Evolutionary conservation across 2,888 invertebrate genomes (phyloP), one percentile per base, ranked within the genome.

Genomic region (Chloromyia formosa): DNA sequence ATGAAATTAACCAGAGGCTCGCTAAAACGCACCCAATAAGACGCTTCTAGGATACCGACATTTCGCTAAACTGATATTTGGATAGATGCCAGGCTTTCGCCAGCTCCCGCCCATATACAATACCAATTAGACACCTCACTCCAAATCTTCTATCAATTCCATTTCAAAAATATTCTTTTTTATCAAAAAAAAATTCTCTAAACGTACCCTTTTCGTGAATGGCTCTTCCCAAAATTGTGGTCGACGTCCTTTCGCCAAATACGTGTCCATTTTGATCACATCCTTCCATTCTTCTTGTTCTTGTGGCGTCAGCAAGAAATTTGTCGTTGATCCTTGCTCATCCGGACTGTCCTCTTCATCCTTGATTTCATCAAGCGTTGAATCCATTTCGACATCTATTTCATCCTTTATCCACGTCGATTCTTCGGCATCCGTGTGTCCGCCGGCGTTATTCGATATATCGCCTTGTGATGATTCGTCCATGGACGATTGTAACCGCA

Each of bases 191-290:
- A n/a, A n/a, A 49, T 2, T n/a, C 3, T 49, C 49, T 49, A 3
- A 49, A 49, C 12, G 42, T 80, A 85, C 91, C 82, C 94, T 87
- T 84, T 93, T 92, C 40, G 95, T 95, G 81, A 94, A 95, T 61
- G 93, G 92, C 83, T 95, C 95, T 82, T 95, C 95, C 95, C 95
- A 96, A 86, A 95, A 96, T 86, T 95, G 95, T 76, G 95, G 95
- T 71, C 95, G 87, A 42, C 95, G 86, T 1, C 95, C 95, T 80
- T 93, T 94, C 80, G 93, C 92, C 77, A 95, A 85, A 82, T 95
- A 95, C 81, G 94, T 94, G 83, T 93, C 93, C 88, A 95, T 91
- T 84, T 94, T 94, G 75, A 95, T 89, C 54, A 95, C 94, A 85
- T 94, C 86, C 69, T 84, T 83, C 85, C 85, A 86, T 76, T 86